Base-by-base conservation (phyloP, 2,888 invertebrate species). In the Leistus spinibarbis region DNA sequence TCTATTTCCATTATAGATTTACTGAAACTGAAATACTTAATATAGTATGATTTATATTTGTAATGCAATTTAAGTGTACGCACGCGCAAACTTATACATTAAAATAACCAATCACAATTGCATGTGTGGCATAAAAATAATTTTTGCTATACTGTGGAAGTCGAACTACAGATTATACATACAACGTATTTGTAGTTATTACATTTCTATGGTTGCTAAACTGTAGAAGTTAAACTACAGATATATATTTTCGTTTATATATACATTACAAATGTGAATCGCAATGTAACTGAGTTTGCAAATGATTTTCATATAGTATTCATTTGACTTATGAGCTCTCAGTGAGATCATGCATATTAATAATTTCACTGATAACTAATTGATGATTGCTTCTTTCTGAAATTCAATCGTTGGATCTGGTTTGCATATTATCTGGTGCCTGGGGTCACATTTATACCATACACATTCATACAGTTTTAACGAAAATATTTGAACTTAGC, bases 341-440 rank as follows among this genome's bases (percentile, higher is more conserved):
- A 27, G 20, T 72, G 72, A 72, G 72, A 72, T 72, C 72, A 72
- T 72, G 27, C 57, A 24, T 72, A 72, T 72, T 72, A 72, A 72
- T 72, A 72, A 70, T 27, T 72, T 24, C 53, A 66, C 53, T 66
- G 66, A 66, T 72, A 72, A 72, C 27, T 65, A 57, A 72, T 72
- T 72, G 72, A 72, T 65, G 63, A 66, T 40, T 66, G 53, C 66
- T 40, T 40, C 23, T 22, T 22, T 64, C 24, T 64, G 62, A 40
- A 40, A 40, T 40, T 40, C 40, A 62, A 69, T 69, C 69, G 40
- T 40, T 17, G 13, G 62, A 69, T 69, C 71, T 23, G 23, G 53
- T 17, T 54, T 23, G 16, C 53, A 66, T 53, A 19, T 22, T 9
- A 66, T 27, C 13, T 69, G 20, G 53, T 60, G 69, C 62, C 69